These are phyloP conservation scores for Asobara japonica DNA, from an alignment of 1,140 invertebrate species.

Conservation along the genomic window DNA sequence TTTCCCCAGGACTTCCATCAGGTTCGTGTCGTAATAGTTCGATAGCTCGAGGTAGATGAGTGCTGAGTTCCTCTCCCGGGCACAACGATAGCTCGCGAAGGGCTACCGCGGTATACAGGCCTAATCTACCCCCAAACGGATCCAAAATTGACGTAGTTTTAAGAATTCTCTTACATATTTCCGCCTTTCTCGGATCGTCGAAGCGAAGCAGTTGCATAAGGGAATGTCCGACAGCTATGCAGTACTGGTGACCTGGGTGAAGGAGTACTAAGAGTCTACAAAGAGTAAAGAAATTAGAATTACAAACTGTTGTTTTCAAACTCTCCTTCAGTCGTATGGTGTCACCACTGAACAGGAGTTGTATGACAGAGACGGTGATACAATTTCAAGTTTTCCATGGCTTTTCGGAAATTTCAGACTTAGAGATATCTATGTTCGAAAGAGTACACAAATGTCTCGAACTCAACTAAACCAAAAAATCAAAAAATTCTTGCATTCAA, in stretches of 20 bases:
- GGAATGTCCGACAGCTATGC: conserved; percentile 81
- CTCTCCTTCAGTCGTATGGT: no score
- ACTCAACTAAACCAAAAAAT: no score
- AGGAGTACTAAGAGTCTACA: conserved; percentile 72
- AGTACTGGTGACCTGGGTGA: conserved; percentile 84
- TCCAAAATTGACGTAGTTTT: conserved; percentile 73
- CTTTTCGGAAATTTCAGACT: no score
- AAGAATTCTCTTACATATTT: conserved; percentile 76
- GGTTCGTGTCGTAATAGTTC: conserved; percentile 66
- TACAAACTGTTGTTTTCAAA: no score
- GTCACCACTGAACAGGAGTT: no score
- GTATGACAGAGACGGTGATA: no score
- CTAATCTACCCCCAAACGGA: conserved; percentile 75
- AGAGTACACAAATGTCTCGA: no score
- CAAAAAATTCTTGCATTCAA: no score
- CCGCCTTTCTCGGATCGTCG: conserved; percentile 69
- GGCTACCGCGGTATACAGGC: conserved; percentile 77
- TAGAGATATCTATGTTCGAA: no score
- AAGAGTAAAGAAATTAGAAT: no score
- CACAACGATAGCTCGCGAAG: conserved; percentile 74
- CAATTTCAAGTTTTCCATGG: no score
- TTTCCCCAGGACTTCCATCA: conserved; percentile 65
- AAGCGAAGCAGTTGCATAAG: conserved; percentile 75
- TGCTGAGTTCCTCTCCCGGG: conserved; percentile 65
- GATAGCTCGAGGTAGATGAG: conserved; percentile 60